These are phyloP conservation scores for Ochotona princeps DNA, from an alignment of 2,113 vertebrate genomes.

Conservation along the genomic window DNA sequence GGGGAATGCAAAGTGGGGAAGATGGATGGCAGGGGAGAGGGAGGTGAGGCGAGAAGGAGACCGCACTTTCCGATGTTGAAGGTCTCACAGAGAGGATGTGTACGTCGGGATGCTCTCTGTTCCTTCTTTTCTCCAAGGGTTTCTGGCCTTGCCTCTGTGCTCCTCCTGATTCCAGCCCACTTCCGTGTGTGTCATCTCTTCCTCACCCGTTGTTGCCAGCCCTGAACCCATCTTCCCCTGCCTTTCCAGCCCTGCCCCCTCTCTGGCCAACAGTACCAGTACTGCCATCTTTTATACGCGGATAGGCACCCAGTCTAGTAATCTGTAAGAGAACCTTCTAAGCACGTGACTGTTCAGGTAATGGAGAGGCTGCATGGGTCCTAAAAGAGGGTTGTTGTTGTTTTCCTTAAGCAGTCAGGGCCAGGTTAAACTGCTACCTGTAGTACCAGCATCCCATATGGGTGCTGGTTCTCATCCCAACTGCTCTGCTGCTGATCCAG, in stretches of 20 bases:
- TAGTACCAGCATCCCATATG: too few species aligned
- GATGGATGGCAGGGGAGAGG: rapidly evolving
- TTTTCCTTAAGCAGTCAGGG: neutral
- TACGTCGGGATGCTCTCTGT: neutral
- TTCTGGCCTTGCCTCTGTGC: neutral
- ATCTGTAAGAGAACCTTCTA: neutral
- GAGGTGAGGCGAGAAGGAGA: neutral
- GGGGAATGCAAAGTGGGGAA: neutral
- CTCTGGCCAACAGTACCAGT: neutral
- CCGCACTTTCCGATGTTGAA: neutral
- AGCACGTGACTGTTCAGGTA: neutral
- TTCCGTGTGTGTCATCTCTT: neutral
- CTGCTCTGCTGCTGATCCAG: too few species aligned
- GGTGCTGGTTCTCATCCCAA: too few species aligned
- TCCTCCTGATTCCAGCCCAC: neutral
- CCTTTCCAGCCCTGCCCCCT: neutral
- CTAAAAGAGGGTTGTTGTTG: neutral
- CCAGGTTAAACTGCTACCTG: too few species aligned
- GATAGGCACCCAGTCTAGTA: neutral
- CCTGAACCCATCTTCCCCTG: neutral
- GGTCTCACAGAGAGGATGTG: neutral
- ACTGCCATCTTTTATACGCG: neutral
- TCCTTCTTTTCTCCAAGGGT: neutral
- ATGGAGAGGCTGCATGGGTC: neutral
- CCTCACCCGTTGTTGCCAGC: neutral